These are phyloP conservation scores for Mallateleia sp. DNA, from an alignment of 2,888 invertebrate genomes.

Conservation along the genomic window DNA sequence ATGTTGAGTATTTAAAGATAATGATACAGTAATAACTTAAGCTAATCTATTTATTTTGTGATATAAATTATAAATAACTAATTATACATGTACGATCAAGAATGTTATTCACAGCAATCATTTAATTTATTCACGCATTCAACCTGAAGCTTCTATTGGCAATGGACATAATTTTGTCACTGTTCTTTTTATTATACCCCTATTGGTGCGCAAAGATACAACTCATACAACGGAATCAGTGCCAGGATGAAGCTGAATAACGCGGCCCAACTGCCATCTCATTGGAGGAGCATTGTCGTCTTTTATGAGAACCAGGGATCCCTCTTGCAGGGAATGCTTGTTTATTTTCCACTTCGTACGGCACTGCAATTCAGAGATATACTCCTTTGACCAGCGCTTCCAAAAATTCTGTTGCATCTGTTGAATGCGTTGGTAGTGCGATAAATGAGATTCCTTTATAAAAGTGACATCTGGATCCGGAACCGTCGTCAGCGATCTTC, in stretches of 20 bases:
- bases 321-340: neutral
- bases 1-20: too few species aligned
- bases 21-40: too few species aligned
- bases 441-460: slow-evolving; percentile 56
- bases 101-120: too few species aligned
- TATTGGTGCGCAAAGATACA: slow-evolving; percentile 34
- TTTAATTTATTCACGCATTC: too few species aligned
- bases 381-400: slow-evolving; percentile 75
- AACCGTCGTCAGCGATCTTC: slow-evolving; percentile 73
- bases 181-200: neutral
- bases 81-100: too few species aligned
- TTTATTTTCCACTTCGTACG: slow-evolving; percentile 71
- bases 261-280: slow-evolving; percentile 38
- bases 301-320: slow-evolving; percentile 31
- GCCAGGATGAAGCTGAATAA: slow-evolving; percentile 36
- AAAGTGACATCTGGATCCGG: slow-evolving; percentile 78
- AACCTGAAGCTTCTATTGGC: too few species aligned
- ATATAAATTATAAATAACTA: too few species aligned
- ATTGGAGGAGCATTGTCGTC: slow-evolving; percentile 43
- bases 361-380: slow-evolving; percentile 71
- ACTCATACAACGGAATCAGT: slow-evolving; percentile 26
- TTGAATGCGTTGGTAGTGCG: slow-evolving; percentile 75
- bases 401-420: slow-evolving; percentile 67
- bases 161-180: neutral
- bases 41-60: too few species aligned